Evolutionary conservation across 2,113 vertebrate genomes (phyloP), one percentile per base, ranked within the genome.

Genomic region (Stictonetta naevosa): DNA sequence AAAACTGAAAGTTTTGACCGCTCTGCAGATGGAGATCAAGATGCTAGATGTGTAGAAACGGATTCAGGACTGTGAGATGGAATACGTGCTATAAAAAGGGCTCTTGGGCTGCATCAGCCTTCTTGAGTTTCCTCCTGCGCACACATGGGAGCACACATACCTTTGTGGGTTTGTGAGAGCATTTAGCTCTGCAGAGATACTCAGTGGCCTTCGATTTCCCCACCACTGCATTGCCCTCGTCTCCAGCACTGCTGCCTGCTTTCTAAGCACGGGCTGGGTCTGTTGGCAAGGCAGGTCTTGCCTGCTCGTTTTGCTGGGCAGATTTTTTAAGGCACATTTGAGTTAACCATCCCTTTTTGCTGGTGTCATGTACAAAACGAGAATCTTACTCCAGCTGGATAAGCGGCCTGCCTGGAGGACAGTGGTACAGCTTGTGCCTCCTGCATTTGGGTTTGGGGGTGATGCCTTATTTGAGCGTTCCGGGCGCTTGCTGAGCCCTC

Each of bases 281-380:
- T 69, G 38, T 29, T 33, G 40, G 13, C 15, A 21, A 74, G 34
- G 40, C 48, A 38, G 11, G 48, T 18, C 12, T 68, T 15, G 4
- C n/a, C 4, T 12, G 3, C 20, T 62, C 3, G 2, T 48, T 79
- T n/a, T 34, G 8, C 48, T 34, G 26, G 34, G 34, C 31, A 3
- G 2, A 19, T 83, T 48, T 60, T 33, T 6, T 3, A 22, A 82
- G 66, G 26, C 6, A 6, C 2, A 0, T 46, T 67, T 48, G 31
- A n/a, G 20, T 14, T n/a, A 46, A 8, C 84, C 8, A 2, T 40
- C 13, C 0, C 0, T 44, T 90, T 76, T 58, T 79, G 13, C 75
- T 71, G 38, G 10, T 60, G 10, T 21, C 36, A 42, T 4, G 2
- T 55, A 25, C 21, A 8, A 50, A 81, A 34, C 5, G 7, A 48